phyloP scores from a whole-genome alignment of 2,113 vertebrate species.

The Paramisgurnus dabryanus region DNA sequence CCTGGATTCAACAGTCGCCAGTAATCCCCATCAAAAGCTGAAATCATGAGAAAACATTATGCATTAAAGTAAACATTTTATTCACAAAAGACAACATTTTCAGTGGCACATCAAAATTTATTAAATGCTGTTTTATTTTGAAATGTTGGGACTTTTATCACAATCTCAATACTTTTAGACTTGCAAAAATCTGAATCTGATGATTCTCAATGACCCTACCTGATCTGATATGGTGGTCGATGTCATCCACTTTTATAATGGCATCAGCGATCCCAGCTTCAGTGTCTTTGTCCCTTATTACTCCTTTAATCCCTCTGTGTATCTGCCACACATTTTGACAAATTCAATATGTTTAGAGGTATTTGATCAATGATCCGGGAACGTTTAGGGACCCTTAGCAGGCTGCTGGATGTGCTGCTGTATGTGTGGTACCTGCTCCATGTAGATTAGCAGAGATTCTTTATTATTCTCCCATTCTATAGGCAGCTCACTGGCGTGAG shows the following conservation, averaged over 20 bases:
- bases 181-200: neutral
- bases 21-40: constrained; percentile 84
- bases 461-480: constrained; percentile 92
- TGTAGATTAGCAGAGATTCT: constrained; percentile 89
- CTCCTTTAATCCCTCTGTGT: constrained; percentile 90
- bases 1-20: constrained; percentile 95
- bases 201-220: constrained; percentile 68
- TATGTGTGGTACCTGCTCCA: constrained; percentile 83
- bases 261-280: constrained; percentile 83
- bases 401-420: neutral
- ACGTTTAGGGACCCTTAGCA: neutral
- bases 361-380: neutral
- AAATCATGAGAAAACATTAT: neutral
- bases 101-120: too few relatives aligned
- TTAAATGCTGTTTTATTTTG: too few relatives aligned
- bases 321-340: constrained; percentile 67
- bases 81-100: too few relatives aligned
- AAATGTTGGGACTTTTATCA: too few relatives aligned
- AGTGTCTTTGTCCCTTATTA: constrained; percentile 86
- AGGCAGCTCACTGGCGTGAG: constrained; percentile 84
- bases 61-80: too few relatives aligned
- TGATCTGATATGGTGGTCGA: constrained; percentile 87
- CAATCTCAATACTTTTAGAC: too few relatives aligned
- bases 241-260: constrained; percentile 84
- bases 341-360: neutral